These are phyloP conservation scores for Pseudomyrmex pallidus DNA, from an alignment of 1,140 invertebrate species.

Conservation along the genomic window DNA sequence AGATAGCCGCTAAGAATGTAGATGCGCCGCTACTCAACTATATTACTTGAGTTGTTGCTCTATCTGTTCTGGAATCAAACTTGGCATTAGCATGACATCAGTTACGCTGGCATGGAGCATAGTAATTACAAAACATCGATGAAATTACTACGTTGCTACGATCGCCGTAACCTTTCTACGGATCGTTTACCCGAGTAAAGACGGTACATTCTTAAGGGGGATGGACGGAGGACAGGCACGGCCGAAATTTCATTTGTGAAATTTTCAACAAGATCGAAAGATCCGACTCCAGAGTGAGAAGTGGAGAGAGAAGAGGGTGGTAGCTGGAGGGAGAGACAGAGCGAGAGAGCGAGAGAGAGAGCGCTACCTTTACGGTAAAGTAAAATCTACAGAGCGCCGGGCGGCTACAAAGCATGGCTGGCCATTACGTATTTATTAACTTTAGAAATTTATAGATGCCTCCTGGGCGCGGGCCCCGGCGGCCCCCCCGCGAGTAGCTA, in stretches of 20 bases:
- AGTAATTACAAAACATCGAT: constrained; percentile 17
- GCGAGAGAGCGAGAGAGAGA: constrained; percentile 57
- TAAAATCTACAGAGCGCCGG: constrained; percentile 80
- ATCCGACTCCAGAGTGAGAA: constrained; percentile 46
- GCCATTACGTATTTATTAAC: constrained; percentile 86
- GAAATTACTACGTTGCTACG: neutral
- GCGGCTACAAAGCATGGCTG: constrained; percentile 84
- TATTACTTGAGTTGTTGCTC: too few species aligned
- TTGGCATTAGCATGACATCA: constrained; percentile 1
- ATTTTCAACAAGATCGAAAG: constrained; percentile 74
- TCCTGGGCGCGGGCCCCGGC: constrained; percentile 82
- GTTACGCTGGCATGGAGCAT: neutral
- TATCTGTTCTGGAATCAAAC: neutral
- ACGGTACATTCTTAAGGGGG: constrained; percentile 33
- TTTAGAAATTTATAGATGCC: constrained; percentile 86
- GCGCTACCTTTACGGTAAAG: constrained; percentile 79
- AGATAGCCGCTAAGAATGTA: too few species aligned
- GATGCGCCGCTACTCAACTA: too few species aligned
- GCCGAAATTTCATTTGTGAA: constrained; percentile 73
- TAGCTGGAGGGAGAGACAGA: constrained; percentile 53
- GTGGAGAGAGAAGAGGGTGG: neutral
- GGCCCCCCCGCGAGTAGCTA: constrained; percentile 67
- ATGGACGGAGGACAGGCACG: constrained; percentile 43
- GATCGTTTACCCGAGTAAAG: constrained; percentile 37
- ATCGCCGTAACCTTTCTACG: constrained; percentile 11